A percentile compares a stretch with the other conserved stretches of the same genome.
Evolutionary conservation across 2,113 vertebrate species (phyloP).

Genomic region (Bombycilla garrulus): DNA sequence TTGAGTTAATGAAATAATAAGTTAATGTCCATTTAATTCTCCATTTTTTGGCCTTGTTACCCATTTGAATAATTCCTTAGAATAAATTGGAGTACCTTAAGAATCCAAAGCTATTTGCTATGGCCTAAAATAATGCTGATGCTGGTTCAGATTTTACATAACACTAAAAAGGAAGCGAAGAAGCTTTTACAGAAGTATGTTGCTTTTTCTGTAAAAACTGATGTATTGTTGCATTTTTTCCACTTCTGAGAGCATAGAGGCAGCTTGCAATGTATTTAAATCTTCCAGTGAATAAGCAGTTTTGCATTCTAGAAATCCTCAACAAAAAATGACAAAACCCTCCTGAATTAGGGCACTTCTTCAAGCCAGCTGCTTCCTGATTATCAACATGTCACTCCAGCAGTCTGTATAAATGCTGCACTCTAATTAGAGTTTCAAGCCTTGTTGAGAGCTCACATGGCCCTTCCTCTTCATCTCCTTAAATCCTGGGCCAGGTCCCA

Average conservation of each 20-base stretch:
- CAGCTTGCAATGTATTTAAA: neutral
- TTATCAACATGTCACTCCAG: slow-evolving; percentile 13
- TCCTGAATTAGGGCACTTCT: slow-evolving; percentile 2
- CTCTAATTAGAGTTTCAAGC: slow-evolving; percentile 27
- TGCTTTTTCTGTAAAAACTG: neutral
- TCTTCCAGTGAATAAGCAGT: neutral
- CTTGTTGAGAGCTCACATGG: slow-evolving; percentile 5
- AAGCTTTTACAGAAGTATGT: neutral
- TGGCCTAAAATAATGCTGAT: neutral
- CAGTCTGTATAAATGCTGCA: slow-evolving; percentile 7
- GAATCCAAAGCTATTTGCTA: neutral
- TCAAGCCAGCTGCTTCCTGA: slow-evolving; percentile 43
- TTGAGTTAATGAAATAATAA: neutral
- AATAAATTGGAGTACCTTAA: neutral
- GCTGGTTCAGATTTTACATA: neutral
- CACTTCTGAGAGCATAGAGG: neutral
- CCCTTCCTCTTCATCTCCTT: neutral
- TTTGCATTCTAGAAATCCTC: neutral
- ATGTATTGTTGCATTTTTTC: neutral
- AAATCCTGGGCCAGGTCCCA: neutral
- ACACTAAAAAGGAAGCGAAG: neutral
- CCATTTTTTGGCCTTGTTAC: neutral
- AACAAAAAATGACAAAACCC: neutral
- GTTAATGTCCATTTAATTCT: neutral
- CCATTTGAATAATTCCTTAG: neutral